phyloP scores from a whole-genome alignment of 2,888 invertebrate species.

The Idaea biselata region DNA sequence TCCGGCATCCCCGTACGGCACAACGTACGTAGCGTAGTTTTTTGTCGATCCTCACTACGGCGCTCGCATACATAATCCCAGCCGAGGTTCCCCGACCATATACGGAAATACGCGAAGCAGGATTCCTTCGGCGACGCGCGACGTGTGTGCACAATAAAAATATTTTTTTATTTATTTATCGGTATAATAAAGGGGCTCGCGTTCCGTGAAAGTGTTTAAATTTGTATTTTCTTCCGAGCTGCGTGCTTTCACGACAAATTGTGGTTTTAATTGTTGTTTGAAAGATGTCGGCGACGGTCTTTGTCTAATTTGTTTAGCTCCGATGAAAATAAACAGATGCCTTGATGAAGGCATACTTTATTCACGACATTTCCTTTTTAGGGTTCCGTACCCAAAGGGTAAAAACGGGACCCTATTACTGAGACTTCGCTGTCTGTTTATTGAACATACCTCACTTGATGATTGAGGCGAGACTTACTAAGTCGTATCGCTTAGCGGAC shows the following conservation, averaged over 20 bases:
- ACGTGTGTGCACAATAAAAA: constrained; percentile 72
- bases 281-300: constrained; percentile 9
- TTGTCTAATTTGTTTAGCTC: constrained; percentile 4
- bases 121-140: constrained; percentile 57
- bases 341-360: not conserved
- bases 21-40: constrained; percentile 72
- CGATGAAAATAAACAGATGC: constrained; percentile 1
- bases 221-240: constrained; percentile 54
- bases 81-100: constrained; percentile 67
- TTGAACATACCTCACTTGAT: no score
- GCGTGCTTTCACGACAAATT: constrained; percentile 38
- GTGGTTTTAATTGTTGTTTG: constrained; percentile 20
- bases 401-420: no score
- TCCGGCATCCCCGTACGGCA: constrained; percentile 60
- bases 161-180: constrained; percentile 71
- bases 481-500: no score
- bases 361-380: not conserved
- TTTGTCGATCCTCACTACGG: constrained; percentile 53
- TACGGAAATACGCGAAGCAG: constrained; percentile 67
- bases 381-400: no score
- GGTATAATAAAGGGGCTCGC: constrained; percentile 48
- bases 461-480: no score
- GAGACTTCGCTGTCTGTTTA: no score
- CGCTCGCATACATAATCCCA: constrained; percentile 60
- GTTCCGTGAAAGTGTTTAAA: constrained; percentile 60